Evolutionary conservation across 2,113 vertebrate genomes (phyloP), one percentile per base, ranked within the genome.

Genomic region (Mobula birostris): DNA sequence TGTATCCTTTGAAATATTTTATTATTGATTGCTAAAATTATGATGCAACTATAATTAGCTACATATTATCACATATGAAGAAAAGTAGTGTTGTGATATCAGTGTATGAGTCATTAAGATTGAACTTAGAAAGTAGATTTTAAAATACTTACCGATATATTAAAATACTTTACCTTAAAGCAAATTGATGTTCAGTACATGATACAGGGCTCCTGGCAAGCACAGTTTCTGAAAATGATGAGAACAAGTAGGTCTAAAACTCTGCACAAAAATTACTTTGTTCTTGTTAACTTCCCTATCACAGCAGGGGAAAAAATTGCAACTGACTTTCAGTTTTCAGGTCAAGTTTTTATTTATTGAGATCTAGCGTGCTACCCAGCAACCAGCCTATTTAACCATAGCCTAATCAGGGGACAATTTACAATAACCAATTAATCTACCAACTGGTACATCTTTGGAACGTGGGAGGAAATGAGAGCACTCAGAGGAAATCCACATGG

Each of bases 261-360:
- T 58, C 24, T 7, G 14, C 85, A 66, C 85, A 90, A n/a, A 88
- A 63, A 66, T 6, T 15, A 90, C 66, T 0, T 90, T 68, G 15
- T 15, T 90, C 1, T 90, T 90, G n/a, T 15, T 4, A 90, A 8
- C 27, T 48, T 48, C 48, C 48, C 29, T n/a, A 32, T 68, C 12
- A 17, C 8, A 17, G 29, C 63, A 79, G 61, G 29, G 5, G n/a
- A 32, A 90, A 15, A 12, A 32, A 32, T 90, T 17, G 15, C 66
- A 93, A 72, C 40, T 72, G 90, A 40, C 90, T 72, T 74, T 93
- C 36, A 48, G 70, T 93, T 90, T 68, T 92, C 32, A 72, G 19
- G 32, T 36, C 40, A 21, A 48, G 1, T 48, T 48, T 48, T 48
- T 2, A 48, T 48, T 48, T 48, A 48, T 48, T 48, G 48, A 48